A percentile compares a stretch with the other conserved stretches of the same genome.
Conservation (phyloP, 2,113 vertebrate genomes). For the Aegithalos caudatus region DNA sequence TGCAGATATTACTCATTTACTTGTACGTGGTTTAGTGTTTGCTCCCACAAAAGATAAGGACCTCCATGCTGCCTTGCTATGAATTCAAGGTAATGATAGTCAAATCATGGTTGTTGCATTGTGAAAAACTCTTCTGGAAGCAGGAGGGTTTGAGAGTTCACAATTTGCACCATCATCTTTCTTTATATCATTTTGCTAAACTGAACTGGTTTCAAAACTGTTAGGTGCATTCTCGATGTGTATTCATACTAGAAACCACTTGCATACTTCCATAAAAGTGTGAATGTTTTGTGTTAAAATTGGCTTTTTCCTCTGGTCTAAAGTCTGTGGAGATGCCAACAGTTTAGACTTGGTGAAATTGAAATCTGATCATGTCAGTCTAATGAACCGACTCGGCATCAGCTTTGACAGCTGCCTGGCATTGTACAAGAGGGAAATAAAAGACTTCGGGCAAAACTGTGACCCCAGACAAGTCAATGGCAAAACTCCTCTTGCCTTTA, state of each 20-base stretch:
- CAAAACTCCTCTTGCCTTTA: conserved; percentile 23
- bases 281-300: neutral
- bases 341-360: conserved; percentile 6
- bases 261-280: neutral
- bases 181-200: neutral
- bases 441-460: conserved; percentile 28
- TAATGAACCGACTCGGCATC: conserved; percentile 2
- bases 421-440: neutral
- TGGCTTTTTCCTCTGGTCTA: neutral
- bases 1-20: conserved; percentile 41
- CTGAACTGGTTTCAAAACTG: neutral
- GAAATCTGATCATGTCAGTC: conserved; percentile 21
- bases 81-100: neutral
- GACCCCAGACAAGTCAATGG: conserved; percentile 32
- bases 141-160: neutral
- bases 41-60: neutral
- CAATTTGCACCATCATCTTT: neutral
- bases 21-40: neutral
- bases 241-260: neutral
- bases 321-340: neutral
- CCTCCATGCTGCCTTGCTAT: neutral
- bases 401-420: conserved; percentile 30
- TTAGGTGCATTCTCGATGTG: accelerated
- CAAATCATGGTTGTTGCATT: neutral
- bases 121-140: neutral